Base-by-base conservation (phyloP, 2,113 vertebrate species). In the Platycercus adscitus region DNA sequence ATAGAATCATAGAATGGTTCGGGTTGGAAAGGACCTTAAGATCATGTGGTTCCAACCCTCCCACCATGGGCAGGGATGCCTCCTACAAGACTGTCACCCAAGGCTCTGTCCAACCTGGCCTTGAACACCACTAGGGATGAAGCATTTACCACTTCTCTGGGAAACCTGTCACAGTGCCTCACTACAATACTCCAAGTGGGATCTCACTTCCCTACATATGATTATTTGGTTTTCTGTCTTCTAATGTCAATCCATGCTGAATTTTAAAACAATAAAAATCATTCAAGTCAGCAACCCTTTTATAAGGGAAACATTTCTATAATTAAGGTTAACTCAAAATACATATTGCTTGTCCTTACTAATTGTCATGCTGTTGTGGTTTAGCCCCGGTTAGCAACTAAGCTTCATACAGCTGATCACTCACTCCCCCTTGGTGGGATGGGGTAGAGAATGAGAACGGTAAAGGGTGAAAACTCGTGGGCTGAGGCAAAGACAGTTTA, bases 251-350 rank as follows among this genome's bases (percentile, higher is more conserved):
- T 81, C 37, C 29, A 76, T 61, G 50, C 35, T 41, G 53, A 81
- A 78, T 88, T 95, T 88, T 88, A 78, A 78, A 94, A 83, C 47
- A 88, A 77, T 73, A 81, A 84, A 86, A 81, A 46, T 84, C 7
- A 64, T 73, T 84, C 56, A 39, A 47, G 44, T 93, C 73, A 52
- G 33, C 43, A 88, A 76, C 35, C 50, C 24, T 70, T 49, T 66
- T 44, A 47, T 66, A 86, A 64, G 23, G 49, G 21, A 89, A 95
- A 64, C 10, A 9, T 93, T 91, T 81, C 56, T 79, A 39, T 73
- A 93, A 84, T 50, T 80, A 58, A 12, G 33, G 64, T 90, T 80
- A 96, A 75, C 26, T 85, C 29, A 80, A 86, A 82, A 71, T 81
- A 61, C n/a, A 44, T 71, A 72, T 47, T 76, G 20, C n/a, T 58